Evolutionary conservation across 1,140 invertebrate genomes (phyloP), one percentile per base, ranked within the genome.

Genomic region (Drosophila sturtevanti): DNA sequence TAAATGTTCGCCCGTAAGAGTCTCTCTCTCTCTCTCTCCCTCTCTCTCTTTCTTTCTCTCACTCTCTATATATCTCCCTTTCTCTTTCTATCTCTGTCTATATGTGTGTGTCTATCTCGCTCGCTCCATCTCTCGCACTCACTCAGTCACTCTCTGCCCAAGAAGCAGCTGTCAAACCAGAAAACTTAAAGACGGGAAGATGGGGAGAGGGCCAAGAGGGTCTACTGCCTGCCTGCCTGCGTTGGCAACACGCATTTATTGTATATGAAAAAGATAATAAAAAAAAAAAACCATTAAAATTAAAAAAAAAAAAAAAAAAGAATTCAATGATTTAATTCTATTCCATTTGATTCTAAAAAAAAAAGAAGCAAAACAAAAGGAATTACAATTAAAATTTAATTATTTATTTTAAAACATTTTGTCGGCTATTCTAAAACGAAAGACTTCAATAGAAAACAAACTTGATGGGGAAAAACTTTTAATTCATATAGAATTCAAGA

Each of bases 161-260:
- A 81, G 82, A 87, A 87, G 82, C 82, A 82, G 81, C 81, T 82
- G 82, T 63, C 82, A 87, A 87, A 87, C 82, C 82, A 87, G 82
- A 87, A 86, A 87, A 38, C 82, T 72, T 14, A 27, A 60, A 64
- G 14, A 62, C 68, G 63, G 48, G 24, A 34, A 61, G 54, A 27
- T 41, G 61, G 21, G 18, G 34, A 37, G 56, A 35, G 7, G 35
- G 35, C 10, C 12, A 21, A 41, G 34, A 11, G 58, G 58, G 37
- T 48, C 41, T 48, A 48, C 16, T 21, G 41, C 41, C 16, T 21
- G 16, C 16, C 16, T 48, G 14, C 54, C 14, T 41, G 56, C n/a
- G 54, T 56, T 41, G 66, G 66, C 60, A 63, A 41, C 54, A 56
- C 67, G 18, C 65, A 51, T 48, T 48, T 48, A 21, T 9, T 48